These are phyloP conservation scores for Parapristionchus giblindavisi DNA, from an alignment of 2,888 invertebrate genomes.

Conservation along the genomic window DNA sequence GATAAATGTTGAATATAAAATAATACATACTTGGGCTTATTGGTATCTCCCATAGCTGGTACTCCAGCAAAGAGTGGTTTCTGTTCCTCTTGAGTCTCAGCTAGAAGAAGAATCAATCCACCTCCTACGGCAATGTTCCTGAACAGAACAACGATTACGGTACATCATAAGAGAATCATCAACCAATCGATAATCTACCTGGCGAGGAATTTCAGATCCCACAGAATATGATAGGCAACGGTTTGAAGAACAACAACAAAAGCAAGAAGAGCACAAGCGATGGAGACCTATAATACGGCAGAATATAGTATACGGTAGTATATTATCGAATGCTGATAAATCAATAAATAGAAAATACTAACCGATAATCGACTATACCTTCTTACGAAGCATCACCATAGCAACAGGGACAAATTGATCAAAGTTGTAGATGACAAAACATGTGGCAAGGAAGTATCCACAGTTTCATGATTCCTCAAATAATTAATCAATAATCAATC, in stretches of 20 bases:
- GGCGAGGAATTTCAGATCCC: constrained; percentile 95
- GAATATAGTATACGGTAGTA: too few species aligned
- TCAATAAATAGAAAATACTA: too few species aligned
- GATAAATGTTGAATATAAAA: too few species aligned
- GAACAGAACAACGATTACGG: constrained; percentile 42
- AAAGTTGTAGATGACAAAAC: constrained; percentile 94
- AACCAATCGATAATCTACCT: constrained; percentile 73
- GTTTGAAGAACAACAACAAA: constrained; percentile 93
- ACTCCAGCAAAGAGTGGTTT: constrained; percentile 88
- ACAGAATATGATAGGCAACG: constrained; percentile 82
- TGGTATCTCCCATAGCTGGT: constrained; percentile 79
- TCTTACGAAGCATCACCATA: constrained; percentile 91
- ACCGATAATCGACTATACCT: too few species aligned
- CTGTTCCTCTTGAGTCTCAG: constrained; percentile 77
- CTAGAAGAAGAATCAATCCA: constrained; percentile 91
- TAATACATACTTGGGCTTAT: constrained; percentile 73
- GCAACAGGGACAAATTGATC: constrained; percentile 95
- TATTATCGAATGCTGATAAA: too few species aligned
- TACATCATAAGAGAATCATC: too few species aligned
- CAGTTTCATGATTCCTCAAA: constrained; percentile 78
- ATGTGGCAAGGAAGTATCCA: constrained; percentile 88
- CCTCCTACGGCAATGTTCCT: constrained; percentile 95
- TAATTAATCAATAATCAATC: background rate
- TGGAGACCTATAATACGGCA: constrained; percentile 75
- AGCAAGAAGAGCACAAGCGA: constrained; percentile 85